phyloP scores from a whole-genome alignment of 2,888 invertebrate genomes.

The Sisyra terminalis region DNA sequence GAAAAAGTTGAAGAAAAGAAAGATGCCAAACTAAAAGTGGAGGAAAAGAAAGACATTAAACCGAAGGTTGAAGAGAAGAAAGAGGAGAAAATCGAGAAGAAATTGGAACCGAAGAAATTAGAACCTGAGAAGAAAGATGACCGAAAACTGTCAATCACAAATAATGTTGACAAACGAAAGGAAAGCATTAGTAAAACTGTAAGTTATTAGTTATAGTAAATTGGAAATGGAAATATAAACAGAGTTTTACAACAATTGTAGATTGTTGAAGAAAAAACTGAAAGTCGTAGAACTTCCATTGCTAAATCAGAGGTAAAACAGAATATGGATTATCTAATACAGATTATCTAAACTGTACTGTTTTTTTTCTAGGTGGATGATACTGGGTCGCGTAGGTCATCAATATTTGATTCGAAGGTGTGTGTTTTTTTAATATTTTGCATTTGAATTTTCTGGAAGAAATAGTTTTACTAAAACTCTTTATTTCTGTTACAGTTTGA shows the following conservation, averaged over 20 bases:
- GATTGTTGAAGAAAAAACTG: constrained; percentile 24
- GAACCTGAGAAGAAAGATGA: constrained; percentile 30
- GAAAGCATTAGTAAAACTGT: background rate
- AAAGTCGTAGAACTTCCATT: constrained; percentile 25
- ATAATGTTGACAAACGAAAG: background rate
- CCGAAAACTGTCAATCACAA: background rate
- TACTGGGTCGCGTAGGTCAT: constrained; percentile 27
- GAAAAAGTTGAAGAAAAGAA: constrained; percentile 12
- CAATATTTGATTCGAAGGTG: constrained; percentile 24
- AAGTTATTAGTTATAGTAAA: background rate
- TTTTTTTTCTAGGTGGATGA: constrained; percentile 1
- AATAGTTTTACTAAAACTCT: background rate
- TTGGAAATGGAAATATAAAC: background rate
- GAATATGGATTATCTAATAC: constrained; percentile 18
- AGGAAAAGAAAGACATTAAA: constrained; percentile 33
- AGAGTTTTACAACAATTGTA: constrained; percentile 12
- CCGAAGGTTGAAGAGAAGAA: constrained; percentile 39
- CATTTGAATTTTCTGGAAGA: background rate
- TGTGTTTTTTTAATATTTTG: background rate
- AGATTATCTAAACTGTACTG: background rate
- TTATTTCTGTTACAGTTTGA: constrained; percentile 19
- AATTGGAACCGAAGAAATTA: constrained; percentile 24
- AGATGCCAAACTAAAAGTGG: constrained; percentile 31
- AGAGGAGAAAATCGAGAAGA: constrained; percentile 30
- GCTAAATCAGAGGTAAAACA: constrained; percentile 22